A percentile compares a stretch with the other conserved stretches of the same genome.
phyloP scores from a whole-genome alignment of 2,888 invertebrate genomes.

The Helicoverpa assulta region DNA sequence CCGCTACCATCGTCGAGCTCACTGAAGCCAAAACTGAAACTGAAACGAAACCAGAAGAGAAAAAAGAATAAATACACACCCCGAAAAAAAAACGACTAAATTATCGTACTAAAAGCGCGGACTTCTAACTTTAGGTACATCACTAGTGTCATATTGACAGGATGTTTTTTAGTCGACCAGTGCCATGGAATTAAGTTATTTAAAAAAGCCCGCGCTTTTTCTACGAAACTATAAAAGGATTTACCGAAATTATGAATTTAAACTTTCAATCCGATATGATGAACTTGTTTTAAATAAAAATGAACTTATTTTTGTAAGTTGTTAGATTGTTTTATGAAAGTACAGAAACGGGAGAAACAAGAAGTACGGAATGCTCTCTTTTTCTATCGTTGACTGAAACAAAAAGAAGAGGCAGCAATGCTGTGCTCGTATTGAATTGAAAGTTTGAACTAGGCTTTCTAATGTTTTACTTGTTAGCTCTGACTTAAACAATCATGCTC shows the following conservation, averaged over 20 bases:
- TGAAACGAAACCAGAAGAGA: slow-evolving; percentile 52
- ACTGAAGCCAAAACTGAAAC: slow-evolving; percentile 45
- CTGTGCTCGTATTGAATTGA: slow-evolving; percentile 55
- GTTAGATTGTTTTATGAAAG: slow-evolving; percentile 7
- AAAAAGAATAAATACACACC: slow-evolving; percentile 63
- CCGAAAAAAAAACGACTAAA: slow-evolving; percentile 34
- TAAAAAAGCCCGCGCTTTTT: slow-evolving; percentile 27
- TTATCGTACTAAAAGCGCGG: slow-evolving; percentile 38
- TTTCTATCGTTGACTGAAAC: slow-evolving; percentile 57
- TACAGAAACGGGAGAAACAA: neutral
- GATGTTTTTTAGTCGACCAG: slow-evolving; percentile 27
- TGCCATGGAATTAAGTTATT: slow-evolving; percentile 17
- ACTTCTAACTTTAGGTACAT: slow-evolving; percentile 10
- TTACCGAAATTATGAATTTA: slow-evolving; percentile 39
- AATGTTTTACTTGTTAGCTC: slow-evolving; percentile 38
- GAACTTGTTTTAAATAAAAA: slow-evolving; percentile 25
- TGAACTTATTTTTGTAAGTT: slow-evolving; percentile 33
- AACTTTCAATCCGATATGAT: slow-evolving; percentile 61
- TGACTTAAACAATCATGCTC: slow-evolving; percentile 16
- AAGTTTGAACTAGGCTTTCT: slow-evolving; percentile 58
- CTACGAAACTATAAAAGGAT: slow-evolving; percentile 21
- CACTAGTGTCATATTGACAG: slow-evolving; percentile 55
- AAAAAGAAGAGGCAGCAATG: slow-evolving; percentile 47
- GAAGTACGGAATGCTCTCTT: slow-evolving; percentile 46
- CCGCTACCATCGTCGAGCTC: slow-evolving; percentile 60